A percentile compares a stretch with the other conserved stretches of the same genome.
phyloP scores from a whole-genome alignment of 2,888 invertebrate species.

The Danaus chrysippus region DNA sequence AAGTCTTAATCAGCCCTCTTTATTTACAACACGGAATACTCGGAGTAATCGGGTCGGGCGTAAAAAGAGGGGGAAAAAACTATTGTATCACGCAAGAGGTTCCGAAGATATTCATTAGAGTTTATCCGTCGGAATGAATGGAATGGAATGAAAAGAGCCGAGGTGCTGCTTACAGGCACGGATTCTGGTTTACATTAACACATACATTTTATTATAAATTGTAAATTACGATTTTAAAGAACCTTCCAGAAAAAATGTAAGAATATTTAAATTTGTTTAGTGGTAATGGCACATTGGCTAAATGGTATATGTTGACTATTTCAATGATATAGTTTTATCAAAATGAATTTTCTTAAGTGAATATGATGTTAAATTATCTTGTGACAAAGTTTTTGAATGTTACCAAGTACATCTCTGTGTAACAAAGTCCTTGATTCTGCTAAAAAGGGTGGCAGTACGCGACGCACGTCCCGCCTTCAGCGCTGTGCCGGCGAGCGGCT shows the following conservation, averaged over 20 bases:
- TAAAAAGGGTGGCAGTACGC: slow-evolving; percentile 44
- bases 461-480: slow-evolving; percentile 41
- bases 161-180: slow-evolving; percentile 46
- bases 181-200: slow-evolving; percentile 30
- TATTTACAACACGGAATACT: slow-evolving; percentile 38
- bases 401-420: slow-evolving; percentile 29
- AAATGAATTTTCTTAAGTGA: no score
- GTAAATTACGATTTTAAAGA: neutral
- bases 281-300: no score
- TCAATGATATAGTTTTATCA: no score
- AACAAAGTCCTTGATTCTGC: slow-evolving; percentile 35
- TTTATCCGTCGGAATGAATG: slow-evolving; percentile 54
- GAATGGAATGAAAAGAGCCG: slow-evolving; percentile 50
- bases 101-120: slow-evolving; percentile 58
- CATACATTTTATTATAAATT: neutral
- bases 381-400: slow-evolving; percentile 1
- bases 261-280: no score
- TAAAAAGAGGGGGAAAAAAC: slow-evolving; percentile 40
- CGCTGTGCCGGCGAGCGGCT: slow-evolving; percentile 35
- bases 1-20: slow-evolving; percentile 38
- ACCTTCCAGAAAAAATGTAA: no score
- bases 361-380: neutral
- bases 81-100: slow-evolving; percentile 39
- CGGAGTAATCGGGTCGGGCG: slow-evolving; percentile 39
- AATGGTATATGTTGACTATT: no score